These are phyloP conservation scores for Sialis fuliginosa DNA, from an alignment of 2,888 invertebrate genomes.

Conservation along the genomic window DNA sequence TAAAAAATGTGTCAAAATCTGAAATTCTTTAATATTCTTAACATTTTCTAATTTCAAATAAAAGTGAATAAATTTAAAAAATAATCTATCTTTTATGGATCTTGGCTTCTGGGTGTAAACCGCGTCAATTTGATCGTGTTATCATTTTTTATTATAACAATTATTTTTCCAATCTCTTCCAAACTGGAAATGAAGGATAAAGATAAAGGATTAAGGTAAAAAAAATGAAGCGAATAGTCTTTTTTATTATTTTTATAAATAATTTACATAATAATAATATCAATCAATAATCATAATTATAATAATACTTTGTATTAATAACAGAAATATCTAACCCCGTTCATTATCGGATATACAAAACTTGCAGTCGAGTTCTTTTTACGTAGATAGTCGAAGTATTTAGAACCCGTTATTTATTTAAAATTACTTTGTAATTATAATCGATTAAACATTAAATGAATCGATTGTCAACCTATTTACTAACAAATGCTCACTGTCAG, in stretches of 20 bases:
- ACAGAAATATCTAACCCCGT: background rate
- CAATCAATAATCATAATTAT: constrained; percentile 10
- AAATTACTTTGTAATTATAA: constrained; percentile 1
- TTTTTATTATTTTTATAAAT: constrained; percentile 17
- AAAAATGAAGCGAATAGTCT: constrained; percentile 19
- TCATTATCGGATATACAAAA: background rate
- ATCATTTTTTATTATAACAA: too few species aligned
- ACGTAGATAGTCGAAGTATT: background rate
- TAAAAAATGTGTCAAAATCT: too few species aligned
- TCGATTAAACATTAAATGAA: constrained; percentile 6
- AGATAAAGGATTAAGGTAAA: constrained; percentile 8
- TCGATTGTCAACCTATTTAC: constrained; percentile 18
- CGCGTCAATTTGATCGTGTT: too few species aligned
- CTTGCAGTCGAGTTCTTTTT: background rate
- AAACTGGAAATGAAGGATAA: too few species aligned
- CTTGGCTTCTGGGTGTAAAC: too few species aligned
- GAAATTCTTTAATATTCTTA: too few species aligned
- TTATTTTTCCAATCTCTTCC: too few species aligned
- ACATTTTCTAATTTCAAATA: too few species aligned
- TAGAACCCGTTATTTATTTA: background rate
- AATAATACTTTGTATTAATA: background rate
- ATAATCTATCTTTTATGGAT: too few species aligned
- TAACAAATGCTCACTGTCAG: constrained; percentile 1
- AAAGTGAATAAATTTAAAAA: too few species aligned
- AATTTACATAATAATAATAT: constrained; percentile 19